These are phyloP conservation scores for Drosophila parabipectinata DNA, from an alignment of 1,140 invertebrate species.

Conservation along the genomic window DNA sequence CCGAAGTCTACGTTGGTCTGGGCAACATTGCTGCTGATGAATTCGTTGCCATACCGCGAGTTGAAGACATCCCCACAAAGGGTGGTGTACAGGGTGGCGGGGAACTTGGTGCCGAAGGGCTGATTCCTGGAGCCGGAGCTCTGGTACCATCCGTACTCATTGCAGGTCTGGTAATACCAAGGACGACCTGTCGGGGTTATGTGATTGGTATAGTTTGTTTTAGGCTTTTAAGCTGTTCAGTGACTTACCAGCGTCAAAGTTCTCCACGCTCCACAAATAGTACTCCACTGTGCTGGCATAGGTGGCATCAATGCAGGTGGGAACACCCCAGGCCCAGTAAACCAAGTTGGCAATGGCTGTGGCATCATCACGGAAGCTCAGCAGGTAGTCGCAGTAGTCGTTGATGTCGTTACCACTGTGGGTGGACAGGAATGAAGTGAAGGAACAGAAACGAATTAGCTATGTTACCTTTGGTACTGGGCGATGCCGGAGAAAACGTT, in stretches of 20 bases:
- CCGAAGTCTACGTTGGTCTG: conserved; percentile 88
- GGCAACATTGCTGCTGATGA: conserved; percentile 84
- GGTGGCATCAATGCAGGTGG: conserved; percentile 57
- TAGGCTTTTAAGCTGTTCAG: neutral
- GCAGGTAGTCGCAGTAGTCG: conserved; percentile 54
- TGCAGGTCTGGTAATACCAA: conserved; percentile 93
- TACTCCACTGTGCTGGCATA: conserved; percentile 60
- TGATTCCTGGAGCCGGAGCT: conserved; percentile 87
- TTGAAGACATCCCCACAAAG: conserved; percentile 89
- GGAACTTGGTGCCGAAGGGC: conserved; percentile 87
- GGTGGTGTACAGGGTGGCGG: conserved; percentile 87
- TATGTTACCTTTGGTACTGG: conserved; percentile 63
- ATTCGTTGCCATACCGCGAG: conserved; percentile 85
- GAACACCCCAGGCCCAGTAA: conserved; percentile 44
- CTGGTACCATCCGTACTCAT: conserved; percentile 93
- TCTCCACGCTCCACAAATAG: conserved; percentile 46
- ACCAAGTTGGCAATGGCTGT: conserved; percentile 68
- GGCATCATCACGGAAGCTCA: conserved; percentile 59
- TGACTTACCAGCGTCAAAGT: conserved; percentile 58
- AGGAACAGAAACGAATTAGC: neutral
- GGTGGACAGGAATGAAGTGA: too few species aligned
- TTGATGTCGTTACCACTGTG: conserved; percentile 55
- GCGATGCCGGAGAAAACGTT: conserved; percentile 71
- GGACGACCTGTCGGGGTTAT: conserved; percentile 84
- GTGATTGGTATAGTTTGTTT: neutral